Base-by-base conservation (phyloP, 1,140 invertebrate genomes). In the Plutomurus gul region DNA sequence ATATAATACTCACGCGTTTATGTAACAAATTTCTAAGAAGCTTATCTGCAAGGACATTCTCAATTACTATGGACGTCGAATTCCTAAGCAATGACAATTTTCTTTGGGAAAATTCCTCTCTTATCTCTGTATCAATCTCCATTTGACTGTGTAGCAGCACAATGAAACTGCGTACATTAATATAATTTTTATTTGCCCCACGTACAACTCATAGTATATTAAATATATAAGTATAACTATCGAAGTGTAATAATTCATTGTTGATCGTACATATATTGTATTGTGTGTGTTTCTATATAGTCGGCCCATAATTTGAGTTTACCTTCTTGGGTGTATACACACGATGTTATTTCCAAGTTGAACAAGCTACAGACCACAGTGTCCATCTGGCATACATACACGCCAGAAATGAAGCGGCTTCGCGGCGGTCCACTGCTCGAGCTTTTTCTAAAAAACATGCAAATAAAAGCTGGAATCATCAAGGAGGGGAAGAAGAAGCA, bases 251-350 rank as follows among this genome's bases (percentile, higher is more conserved):
- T 43, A 43, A 43, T 8, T 8, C n/a, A 43, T 43, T 8, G 40
- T 43, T 10, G 8, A n/a, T 43, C 40, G 40, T 43, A 43, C 40
- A 43, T 43, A 43, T 43, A 16, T 3, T 56, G 18, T 56, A 56
- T 18, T 5, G 1, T 18, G 18, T 5, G 49, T 20, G 49, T 56
- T 10, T 56, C 8, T 56, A 22, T 16, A 37, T 27, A 72, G 70
- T 72, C 70, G 36, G 18, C 40, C 20, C 90, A 93, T 83, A 94
- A 94, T 83, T 90, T 90, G 77, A 90, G 90, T 13, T 86, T 95
- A 47, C 94, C 93, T 0, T 86, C 89, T 11, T 95, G 93, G 93
- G 56, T 65, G 13, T 65, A 65, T 16, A 92, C 92, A 0, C 85
- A 89, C 74, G 83, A 84, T 76, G 87, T 90, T 0, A 90, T 87